Evolutionary conservation across 2,797 vertebrate species (phyloP).

Genomic region (Erethizon dorsatum): DNA sequence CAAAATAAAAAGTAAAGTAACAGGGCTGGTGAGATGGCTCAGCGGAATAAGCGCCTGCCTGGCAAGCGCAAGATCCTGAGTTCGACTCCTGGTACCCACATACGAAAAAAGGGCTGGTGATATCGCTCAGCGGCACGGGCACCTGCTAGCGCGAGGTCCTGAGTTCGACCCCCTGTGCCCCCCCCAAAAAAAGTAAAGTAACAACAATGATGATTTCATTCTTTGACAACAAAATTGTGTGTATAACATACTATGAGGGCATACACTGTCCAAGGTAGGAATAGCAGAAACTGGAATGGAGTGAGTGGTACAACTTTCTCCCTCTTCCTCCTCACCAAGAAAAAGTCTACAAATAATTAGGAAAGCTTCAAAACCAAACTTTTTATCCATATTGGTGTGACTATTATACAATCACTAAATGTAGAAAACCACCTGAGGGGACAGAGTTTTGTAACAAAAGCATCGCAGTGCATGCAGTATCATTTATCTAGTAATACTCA

Average conservation of each 20-base stretch:
- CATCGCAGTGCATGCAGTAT: neutral
- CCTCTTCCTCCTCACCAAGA: neutral
- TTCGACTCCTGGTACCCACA: no score
- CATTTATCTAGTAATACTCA: neutral
- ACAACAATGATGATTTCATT: neutral
- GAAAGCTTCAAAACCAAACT: neutral
- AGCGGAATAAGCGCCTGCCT: no score
- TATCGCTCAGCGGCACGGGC: no score
- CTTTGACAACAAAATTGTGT: neutral
- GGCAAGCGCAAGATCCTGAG: no score
- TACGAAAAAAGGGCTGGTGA: no score
- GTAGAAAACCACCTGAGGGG: neutral
- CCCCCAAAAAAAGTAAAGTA: neutral
- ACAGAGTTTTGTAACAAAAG: neutral
- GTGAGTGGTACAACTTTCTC: neutral
- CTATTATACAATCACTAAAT: neutral
- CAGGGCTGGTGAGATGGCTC: no score
- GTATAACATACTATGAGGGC: neutral
- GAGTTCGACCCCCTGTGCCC: no score
- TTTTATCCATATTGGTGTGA: neutral
- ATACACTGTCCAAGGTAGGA: neutral
- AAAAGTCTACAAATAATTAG: neutral
- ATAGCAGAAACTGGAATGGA: neutral
- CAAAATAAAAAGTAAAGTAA: no score
- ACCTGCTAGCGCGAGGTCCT: no score